Base-by-base conservation (phyloP, 2,888 invertebrate species). In the Hydroisotoma schaefferi region DNA sequence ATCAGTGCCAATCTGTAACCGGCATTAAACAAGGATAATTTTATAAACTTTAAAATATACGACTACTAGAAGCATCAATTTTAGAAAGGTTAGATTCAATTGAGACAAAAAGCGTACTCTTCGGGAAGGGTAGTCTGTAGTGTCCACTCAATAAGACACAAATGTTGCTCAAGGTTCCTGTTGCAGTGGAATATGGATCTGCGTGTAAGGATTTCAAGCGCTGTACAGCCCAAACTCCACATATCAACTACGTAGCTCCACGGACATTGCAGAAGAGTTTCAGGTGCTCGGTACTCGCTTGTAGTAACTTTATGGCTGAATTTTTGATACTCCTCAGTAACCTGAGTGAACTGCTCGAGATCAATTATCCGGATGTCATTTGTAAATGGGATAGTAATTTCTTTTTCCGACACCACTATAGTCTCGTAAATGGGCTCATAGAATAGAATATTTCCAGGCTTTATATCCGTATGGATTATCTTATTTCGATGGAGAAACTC, bases 221-320 rank as follows among this genome's bases (percentile, higher is more conserved):
- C 43, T 1, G 54, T 54, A 28, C 54, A 54, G 4, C 40, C 54
- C 25, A 54, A n/a, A 18, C 54, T 54, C 54, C 54, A 54, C 20
- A 54, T 43, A 22, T 54, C 54, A 18, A 25, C 26, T 1, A 27
- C 23, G 10, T 43, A 27, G 54, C 27, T 43, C 37, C 33, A 54
- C 15, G n/a, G 15, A n/a, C 40, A 15, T 6, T 27, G n/a, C 10
- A 54, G 20, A 54, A 54, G 25, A 6, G 43, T 27, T 18, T 54
- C 54, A 1, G 54, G 54, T 43, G 54, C 54, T 26, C 54, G n/a
- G 20, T 54, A 54, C 6, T 43, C 40, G 6, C 27, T 40, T 0
- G 54, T 54, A 27, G 28, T 38, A 10, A 54, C 28, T 10, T n/a
- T 26, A 23, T 43, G 54, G 6, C n/a, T 40, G 40, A 40, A 40